A percentile compares a stretch with the other conserved stretches of the same genome.
phyloP scores from a whole-genome alignment of 1,140 invertebrate species.

The Bilobella aurantiaca region DNA sequence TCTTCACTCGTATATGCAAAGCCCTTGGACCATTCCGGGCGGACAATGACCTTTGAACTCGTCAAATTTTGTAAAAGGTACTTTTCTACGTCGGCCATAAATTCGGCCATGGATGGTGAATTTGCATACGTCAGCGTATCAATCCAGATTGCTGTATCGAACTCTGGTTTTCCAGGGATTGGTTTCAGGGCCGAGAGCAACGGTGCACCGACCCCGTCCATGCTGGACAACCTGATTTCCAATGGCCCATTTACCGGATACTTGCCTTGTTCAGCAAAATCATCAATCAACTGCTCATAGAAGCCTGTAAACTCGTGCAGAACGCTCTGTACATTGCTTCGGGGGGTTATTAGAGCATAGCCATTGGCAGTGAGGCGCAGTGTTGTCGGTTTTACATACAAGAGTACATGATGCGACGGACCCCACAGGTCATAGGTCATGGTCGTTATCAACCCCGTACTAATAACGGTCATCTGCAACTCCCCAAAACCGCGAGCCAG shows the following conservation, averaged over 20 bases:
- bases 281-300: neutral
- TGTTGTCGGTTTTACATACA: slow-evolving; percentile 11
- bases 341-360: slow-evolving; percentile 10
- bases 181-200: slow-evolving; percentile 1
- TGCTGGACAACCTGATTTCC: slow-evolving; percentile 14
- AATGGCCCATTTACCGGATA: slow-evolving; percentile 21
- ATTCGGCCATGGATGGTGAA: slow-evolving; percentile 13
- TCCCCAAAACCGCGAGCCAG: slow-evolving; percentile 1
- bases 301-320: neutral
- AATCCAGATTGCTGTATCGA: slow-evolving; percentile 18
- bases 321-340: slow-evolving; percentile 16
- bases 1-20: slow-evolving; percentile 11
- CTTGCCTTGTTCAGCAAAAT: neutral
- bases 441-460: neutral
- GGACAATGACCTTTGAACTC: neutral
- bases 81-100: slow-evolving; percentile 14
- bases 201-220: slow-evolving; percentile 12
- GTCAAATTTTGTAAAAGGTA: slow-evolving; percentile 7
- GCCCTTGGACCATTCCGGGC: slow-evolving; percentile 24
- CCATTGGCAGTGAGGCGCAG: slow-evolving; percentile 3
- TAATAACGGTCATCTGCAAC: neutral
- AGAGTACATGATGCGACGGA: slow-evolving; percentile 16
- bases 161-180: neutral
- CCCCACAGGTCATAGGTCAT: slow-evolving; percentile 23
- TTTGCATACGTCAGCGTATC: slow-evolving; percentile 8